Base-by-base conservation (phyloP, 30 jellyfish, hydroid and myxozoan species). In the Chironex yamaguchii region DNA sequence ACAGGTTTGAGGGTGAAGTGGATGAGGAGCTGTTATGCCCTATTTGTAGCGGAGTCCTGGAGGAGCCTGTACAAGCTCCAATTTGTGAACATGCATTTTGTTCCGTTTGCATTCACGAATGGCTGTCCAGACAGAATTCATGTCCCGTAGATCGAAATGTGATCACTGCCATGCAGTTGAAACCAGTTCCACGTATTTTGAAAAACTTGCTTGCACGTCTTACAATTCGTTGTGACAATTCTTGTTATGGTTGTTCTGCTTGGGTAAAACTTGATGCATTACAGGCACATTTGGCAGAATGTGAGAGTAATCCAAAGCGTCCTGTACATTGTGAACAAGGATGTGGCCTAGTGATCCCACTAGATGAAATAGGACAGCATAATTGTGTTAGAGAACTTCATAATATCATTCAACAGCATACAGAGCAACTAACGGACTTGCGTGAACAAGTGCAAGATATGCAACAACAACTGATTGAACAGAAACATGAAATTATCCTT, bases 1-100 rank as follows among this genome's bases (percentile, higher is more conserved):
- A 71, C 71, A 62, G 99, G 71, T 94, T 94, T 81, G 90, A 79
- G 54, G 99, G 97, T 24, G 99, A 94, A 34, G 99, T 94, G 2
- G 99, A 94, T 49, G 99, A 94, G 72, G 99, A 94, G 53, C 82
- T 94, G 69, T 36, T 94, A 34, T 94, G 99, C 63, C 66, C 97
- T 24, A 94, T 94, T 32, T 94, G 99, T 91, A 94, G 97, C 85
- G 99, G 97, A 2, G 99, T 94, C 2, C 90, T 94, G 26, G 97
- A 94, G 71, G 97, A 94, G 62, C 99, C 99, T 1, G 99, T 94
- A 0, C 99, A 94, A 67, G 99, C 97, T 23, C 99, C 99, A 0
- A 75, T 87, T 17, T 94, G 99, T 71, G 99, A 94, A 67, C 99
- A 94, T 72, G 99, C 99, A 0, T 94, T 88, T 73, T 94, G 99